Percentiles rank a stretch among this genome's conserved stretches.
Evolutionary conservation across 2,888 invertebrate species (phyloP).

Genomic region (Ochropacha duplaris): DNA sequence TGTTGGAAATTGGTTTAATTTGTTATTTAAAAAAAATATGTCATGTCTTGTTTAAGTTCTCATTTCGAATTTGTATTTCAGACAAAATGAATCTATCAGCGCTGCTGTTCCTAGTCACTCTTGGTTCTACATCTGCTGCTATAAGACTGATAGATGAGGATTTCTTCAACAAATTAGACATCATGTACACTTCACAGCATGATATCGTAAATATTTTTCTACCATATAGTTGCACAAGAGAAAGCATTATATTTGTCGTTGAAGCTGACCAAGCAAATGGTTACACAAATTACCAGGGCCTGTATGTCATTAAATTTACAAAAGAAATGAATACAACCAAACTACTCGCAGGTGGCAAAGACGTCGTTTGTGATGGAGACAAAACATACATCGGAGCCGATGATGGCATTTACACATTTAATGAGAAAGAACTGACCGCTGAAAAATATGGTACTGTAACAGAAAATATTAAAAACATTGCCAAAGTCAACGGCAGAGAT

Average conservation of each 20-base stretch:
- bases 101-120: neutral
- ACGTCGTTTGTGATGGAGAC: neutral
- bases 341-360: neutral
- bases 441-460: neutral
- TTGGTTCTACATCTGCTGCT: neutral
- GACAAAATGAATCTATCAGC: neutral
- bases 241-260: neutral
- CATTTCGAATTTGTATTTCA: too few relatives aligned
- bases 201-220: neutral
- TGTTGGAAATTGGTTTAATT: too few relatives aligned
- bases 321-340: neutral
- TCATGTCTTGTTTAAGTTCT: neutral
- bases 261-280: neutral
- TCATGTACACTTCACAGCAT: neutral
- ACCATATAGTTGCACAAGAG: neutral
- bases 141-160: neutral
- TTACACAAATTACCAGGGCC: neutral
- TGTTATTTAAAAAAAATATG: too few relatives aligned
- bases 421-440: neutral
- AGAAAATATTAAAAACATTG: neutral
- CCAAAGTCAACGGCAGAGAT: neutral
- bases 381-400: neutral
- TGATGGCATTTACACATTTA: neutral
- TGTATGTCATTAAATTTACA: neutral
- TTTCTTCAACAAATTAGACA: neutral